phyloP scores from a whole-genome alignment of 30 jellyfish, hydroid and myxozoan species.

The Pelagia noctiluca region DNA sequence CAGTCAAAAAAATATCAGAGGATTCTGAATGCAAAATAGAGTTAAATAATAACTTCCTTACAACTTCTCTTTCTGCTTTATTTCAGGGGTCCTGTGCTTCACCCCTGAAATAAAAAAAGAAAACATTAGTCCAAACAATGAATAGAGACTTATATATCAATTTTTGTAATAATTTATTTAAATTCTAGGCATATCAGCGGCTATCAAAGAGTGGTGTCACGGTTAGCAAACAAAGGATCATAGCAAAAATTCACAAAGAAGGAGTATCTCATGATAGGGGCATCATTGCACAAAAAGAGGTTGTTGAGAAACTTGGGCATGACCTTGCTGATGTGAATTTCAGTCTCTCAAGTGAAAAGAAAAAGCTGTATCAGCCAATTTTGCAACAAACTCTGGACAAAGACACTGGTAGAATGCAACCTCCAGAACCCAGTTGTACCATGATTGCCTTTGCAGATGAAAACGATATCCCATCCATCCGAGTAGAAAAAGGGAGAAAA shows the following conservation, averaged over 20 bases:
- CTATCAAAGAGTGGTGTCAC: constrained; percentile 27
- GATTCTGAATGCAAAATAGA: not conserved
- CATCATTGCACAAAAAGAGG: constrained; percentile 25
- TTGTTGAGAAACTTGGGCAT: constrained; percentile 4
- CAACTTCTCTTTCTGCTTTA: constrained; percentile 4
- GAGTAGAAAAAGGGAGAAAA: not conserved
- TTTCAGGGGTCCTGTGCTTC: constrained; percentile 8
- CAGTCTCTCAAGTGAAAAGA: not conserved
- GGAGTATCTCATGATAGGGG: constrained; percentile 21
- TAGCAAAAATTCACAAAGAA: constrained; percentile 28
- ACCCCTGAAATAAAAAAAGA: constrained; percentile 3
- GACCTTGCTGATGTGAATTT: not conserved
- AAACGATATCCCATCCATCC: not conserved
- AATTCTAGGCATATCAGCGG: constrained; percentile 37
- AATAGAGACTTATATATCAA: not conserved
- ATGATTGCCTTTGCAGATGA: constrained; percentile 1
- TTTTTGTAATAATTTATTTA: not conserved
- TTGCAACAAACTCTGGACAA: not conserved
- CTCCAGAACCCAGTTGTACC: not conserved
- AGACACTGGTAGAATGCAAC: not conserved
- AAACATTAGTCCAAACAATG: not conserved
- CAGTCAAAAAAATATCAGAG: constrained; percentile 1
- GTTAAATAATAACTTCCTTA: not conserved
- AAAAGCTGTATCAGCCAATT: not conserved
- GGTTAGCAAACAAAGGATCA: constrained; percentile 36